Base-by-base conservation (phyloP, 2,797 vertebrate genomes). In the Sebastes trivittatus region DNA sequence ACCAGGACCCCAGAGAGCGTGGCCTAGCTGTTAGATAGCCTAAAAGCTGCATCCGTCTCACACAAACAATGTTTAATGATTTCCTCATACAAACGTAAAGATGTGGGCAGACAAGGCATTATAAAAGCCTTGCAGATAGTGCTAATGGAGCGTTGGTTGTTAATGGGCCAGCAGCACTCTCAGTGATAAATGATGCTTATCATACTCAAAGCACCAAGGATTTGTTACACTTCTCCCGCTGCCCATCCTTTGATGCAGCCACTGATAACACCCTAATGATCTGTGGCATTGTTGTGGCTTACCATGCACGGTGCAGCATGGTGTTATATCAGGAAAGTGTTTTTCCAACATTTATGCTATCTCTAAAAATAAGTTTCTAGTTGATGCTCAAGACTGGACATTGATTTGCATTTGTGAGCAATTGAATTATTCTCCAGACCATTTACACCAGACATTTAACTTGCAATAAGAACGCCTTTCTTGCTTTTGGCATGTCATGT, bases 141-240 rank as follows among this genome's bases (percentile, higher is more conserved):
- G 90, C 94, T 95, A 94, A 96, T 96, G 95, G 93, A 93, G 90
- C 92, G 68, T 75, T 90, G 93, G 86, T 90, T 96, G 95, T 95
- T 96, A 95, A 96, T 95, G 95, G 95, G 90, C 88, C 81, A 94
- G 94, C 93, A 93, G 94, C 94, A 94, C 94, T 94, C 92, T 88
- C 81, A 73, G 94, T 95, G 95, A 96, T 96, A 95, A 93, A 94
- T 93, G 93, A 96, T 95, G 93, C 93, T 94, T 96, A 96, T 96
- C 95, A 72, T 70, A 81, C 79, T 85, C 88, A 82, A 89, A 92
- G 91, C 91, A 84, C 86, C 88, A 76, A 93, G 93, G 94, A 95
- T 94, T 93, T 93, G 94, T 94, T 94, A 93, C 94, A 94, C 91
- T 92, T 94, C 85, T 92, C 86, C 83, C 82, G 78, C 86, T 83